Base-by-base conservation (phyloP, 2,797 vertebrate species). In the Hybognathus amarus region DNA sequence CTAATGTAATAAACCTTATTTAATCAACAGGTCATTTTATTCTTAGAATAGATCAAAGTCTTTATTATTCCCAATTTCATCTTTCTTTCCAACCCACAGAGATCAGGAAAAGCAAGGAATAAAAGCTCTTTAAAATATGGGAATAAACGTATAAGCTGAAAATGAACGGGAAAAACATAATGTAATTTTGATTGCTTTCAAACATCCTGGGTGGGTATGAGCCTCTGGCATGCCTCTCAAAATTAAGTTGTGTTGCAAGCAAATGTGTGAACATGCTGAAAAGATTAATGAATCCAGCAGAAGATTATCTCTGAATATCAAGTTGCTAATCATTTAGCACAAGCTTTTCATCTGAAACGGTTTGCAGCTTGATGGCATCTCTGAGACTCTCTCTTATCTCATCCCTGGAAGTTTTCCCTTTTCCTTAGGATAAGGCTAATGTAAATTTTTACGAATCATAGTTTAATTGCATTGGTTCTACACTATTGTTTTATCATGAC, bases 1-100 rank as follows among this genome's bases (percentile, higher is more conserved):
- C 83, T 78, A 83, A 56, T 80, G 80, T 30, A 78, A 66, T 79
- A 73, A 85, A 27, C 24, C 20, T 84, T 84, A 88, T 83, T 38
- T 56, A 78, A 87, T 87, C 82, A 86, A 73, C 66, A 68, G 82
- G 66, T 79, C 33, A 74, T 86, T 75, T 82, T 79, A 79, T 85
- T 82, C 71, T 71, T 56, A 79, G 77, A 84, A 87, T 85, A 85
- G 81, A 85, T 85, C 80, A 85, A 75, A 42, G 15, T 80, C 22
- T 50, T 83, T 83, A 86, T 74, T 73, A 67, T 86, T 85, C 27
- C 47, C 45, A 78, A 80, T 45, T n/a, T 79, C 33, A 54, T 87
- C 38, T 75, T 69, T 56, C 36, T 80, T 45, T 73, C 27, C 17
- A 18, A 75, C 83, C 63, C 63, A 81, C 77, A 66, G 71, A 84